phyloP scores from a whole-genome alignment of 2,797 vertebrate species.

The Periparus ater region DNA sequence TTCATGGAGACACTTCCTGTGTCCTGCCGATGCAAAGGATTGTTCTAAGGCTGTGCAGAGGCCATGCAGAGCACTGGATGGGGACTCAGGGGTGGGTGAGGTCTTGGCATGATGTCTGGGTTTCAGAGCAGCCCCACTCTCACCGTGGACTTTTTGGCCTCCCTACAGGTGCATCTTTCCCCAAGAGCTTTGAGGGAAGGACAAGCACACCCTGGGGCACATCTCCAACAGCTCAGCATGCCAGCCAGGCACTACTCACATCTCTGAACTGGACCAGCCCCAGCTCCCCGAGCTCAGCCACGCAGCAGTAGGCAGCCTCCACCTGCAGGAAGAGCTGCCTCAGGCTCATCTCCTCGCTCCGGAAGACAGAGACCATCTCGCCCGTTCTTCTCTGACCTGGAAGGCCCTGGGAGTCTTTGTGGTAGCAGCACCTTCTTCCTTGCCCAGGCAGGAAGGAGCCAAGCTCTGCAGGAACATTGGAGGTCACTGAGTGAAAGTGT shows the following conservation, averaged over 20 bases:
- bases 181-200: neutral
- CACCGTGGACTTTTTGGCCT: neutral
- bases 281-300: constrained; percentile 80
- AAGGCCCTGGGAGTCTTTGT: neutral
- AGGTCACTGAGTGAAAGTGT: neutral
- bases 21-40: neutral
- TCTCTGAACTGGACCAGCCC: constrained; percentile 83
- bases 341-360: constrained; percentile 82
- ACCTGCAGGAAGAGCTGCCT: constrained; percentile 81
- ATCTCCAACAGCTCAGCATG: neutral
- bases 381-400: neutral
- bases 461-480: neutral
- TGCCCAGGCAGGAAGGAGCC: neutral
- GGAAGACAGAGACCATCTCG: constrained; percentile 76
- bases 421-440: neutral
- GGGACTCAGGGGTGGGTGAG: accelerated
- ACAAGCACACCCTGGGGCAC: neutral
- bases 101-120: neutral
- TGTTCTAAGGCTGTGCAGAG: neutral
- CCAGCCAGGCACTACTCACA: constrained; percentile 59
- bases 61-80: too few species aligned
- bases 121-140: neutral
- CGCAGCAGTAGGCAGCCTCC: constrained; percentile 82
- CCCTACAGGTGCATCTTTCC: neutral
- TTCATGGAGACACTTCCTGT: neutral